phyloP scores from a whole-genome alignment of 2,797 vertebrate genomes.

The Pagetopsis macropterus region DNA sequence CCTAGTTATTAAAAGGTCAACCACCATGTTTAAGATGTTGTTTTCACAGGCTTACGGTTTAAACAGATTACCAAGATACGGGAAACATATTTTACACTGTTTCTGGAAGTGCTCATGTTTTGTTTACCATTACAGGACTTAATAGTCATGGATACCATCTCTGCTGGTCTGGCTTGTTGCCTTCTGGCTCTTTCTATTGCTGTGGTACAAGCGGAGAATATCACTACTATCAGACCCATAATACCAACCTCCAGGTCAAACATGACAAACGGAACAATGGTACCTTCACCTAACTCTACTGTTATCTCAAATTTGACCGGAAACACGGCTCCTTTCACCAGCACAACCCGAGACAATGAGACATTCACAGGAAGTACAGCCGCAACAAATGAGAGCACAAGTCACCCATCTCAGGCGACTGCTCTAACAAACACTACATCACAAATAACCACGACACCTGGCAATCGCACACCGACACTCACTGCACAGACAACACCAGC shows the following conservation, averaged over 20 bases:
- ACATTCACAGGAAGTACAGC: constrained; percentile 16
- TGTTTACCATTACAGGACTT: constrained; percentile 35
- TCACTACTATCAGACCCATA: neutral
- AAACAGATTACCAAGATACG: neutral
- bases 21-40: neutral
- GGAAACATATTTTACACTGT: neutral
- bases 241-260: constrained; percentile 17
- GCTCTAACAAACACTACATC: constrained; percentile 29
- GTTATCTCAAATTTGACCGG: constrained; percentile 16
- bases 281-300: constrained; percentile 18
- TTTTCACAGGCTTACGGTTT: constrained; percentile 6
- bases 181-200: constrained; percentile 47
- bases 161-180: constrained; percentile 42
- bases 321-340: constrained; percentile 14
- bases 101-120: constrained; percentile 4
- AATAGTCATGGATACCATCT: constrained; percentile 46
- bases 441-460: constrained; percentile 20
- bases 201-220: constrained; percentile 15
- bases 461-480: neutral
- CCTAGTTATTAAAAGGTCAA: neutral
- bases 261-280: neutral
- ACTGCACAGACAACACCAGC: constrained; percentile 29
- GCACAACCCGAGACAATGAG: constrained; percentile 6
- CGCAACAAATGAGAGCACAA: constrained; percentile 32
- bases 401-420: constrained; percentile 30